Evolutionary conservation across 2,113 vertebrate species (phyloP), one percentile per base, ranked within the genome.

Genomic region (Phodopus roborovskii): DNA sequence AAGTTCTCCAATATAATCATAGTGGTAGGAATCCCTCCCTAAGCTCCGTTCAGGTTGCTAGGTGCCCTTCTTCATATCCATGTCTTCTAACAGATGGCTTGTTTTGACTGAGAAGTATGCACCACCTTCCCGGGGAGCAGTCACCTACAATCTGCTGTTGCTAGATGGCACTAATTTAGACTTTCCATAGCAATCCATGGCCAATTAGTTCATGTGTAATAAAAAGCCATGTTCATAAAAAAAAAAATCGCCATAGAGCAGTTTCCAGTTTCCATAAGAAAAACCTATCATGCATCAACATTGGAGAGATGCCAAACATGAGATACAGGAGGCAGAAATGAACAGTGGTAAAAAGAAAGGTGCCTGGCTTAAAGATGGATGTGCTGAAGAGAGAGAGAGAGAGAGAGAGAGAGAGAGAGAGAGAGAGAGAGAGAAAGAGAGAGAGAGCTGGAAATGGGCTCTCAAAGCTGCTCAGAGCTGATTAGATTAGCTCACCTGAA

Each of bases 401-500:
- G 22, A 20, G 15, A 48, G 48, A 24, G 45, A 45, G 45, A 45
- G 45, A n/a, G 70, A 24, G 17, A 45, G 24, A 22, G 9, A 33
- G 50, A 24, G 36, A n/a, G 70, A 24, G 17, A 45, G 24, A 22
- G 9, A 33, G 50, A 24, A 30, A n/a, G 70, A 24, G 17, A 45
- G 24, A 22, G 9, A 33, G 50, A 24, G 36, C 79, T 82, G 87
- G 45, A 85, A 73, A 66, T 42, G 6, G 33, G 39, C 73, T 83
- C 68, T 89, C 28, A 70, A 70, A 91, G 70, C 96, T 97, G 96
- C 77, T 94, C 26, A 42, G 73, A 82, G 88, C 96, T 94, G 96
- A 97, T 98, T 95, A 97, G 96, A 97, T 98, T 95, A 97, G 96
- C 95, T 96, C 91, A 98, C 96, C 97, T 96, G 85, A 94, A 96